phyloP scores from a whole-genome alignment of 2,113 vertebrate genomes.

The Scomber scombrus region DNA sequence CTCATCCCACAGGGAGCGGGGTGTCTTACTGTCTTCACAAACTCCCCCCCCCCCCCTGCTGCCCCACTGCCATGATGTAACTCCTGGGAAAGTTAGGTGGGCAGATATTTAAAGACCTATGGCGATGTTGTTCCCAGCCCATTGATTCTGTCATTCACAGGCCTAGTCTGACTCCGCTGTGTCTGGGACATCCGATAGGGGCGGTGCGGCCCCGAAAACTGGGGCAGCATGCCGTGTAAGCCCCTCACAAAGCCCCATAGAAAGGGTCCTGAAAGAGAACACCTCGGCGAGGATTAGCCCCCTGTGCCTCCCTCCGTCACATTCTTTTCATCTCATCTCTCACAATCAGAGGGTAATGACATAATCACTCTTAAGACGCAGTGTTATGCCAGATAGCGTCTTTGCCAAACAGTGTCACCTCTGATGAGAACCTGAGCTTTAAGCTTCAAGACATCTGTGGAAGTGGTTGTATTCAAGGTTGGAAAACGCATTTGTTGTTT shows the following conservation, averaged over 20 bases:
- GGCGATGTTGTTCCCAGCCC: conserved; percentile 81
- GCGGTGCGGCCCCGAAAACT: conserved; percentile 78
- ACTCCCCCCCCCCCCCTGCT: conserved; percentile 19
- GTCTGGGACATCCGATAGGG: conserved; percentile 88
- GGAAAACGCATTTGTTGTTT: conserved; percentile 22
- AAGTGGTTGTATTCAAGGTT: conserved; percentile 54
- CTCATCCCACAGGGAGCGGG: conserved; percentile 44
- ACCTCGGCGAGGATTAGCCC: conserved; percentile 85
- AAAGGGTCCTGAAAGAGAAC: conserved; percentile 86
- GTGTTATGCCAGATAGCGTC: conserved; percentile 75
- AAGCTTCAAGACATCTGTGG: conserved; percentile 41
- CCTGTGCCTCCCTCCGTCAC: conserved; percentile 67
- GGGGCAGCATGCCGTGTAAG: conserved; percentile 84
- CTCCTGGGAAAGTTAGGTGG: conserved; percentile 84
- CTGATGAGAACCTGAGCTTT: conserved; percentile 64
- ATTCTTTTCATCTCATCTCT: conserved; percentile 85
- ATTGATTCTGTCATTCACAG: conserved; percentile 86
- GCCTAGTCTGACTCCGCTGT: conserved; percentile 83
- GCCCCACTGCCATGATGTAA: conserved; percentile 81
- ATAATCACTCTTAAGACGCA: conserved; percentile 82
- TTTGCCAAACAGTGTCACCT: conserved; percentile 79
- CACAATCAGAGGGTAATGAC: conserved; percentile 84
- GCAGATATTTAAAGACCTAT: conserved; percentile 81
- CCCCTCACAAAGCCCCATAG: conserved; percentile 85
- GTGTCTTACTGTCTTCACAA: conserved; percentile 55